Evolutionary conservation across 1,140 invertebrate species (phyloP).

Genomic region (Subanguina moxae): DNA sequence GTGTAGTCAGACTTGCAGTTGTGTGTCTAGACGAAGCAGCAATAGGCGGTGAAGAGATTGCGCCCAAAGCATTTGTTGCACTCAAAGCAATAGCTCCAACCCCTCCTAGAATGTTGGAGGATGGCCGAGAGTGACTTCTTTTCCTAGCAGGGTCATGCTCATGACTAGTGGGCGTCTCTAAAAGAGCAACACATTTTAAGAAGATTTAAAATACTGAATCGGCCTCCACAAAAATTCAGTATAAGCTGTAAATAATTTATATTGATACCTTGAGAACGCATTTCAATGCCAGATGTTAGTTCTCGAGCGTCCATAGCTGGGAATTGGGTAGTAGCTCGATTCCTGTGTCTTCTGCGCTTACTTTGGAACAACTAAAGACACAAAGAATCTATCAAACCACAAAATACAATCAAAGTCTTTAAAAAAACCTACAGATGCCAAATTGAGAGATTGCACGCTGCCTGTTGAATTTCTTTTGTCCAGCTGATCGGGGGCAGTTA

Average conservation of each 20-base stretch:
- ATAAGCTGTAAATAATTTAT: too few relatives aligned
- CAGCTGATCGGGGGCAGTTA: not conserved
- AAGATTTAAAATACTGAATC: not conserved
- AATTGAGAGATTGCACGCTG: slow-evolving; percentile 34
- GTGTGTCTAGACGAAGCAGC: not conserved
- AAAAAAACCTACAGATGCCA: slow-evolving; percentile 21
- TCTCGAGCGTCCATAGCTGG: not conserved
- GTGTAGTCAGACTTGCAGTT: not conserved
- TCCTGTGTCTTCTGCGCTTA: slow-evolving; percentile 10
- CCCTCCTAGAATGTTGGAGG: not conserved
- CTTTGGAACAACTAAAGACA: slow-evolving; percentile 33
- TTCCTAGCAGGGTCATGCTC: not conserved
- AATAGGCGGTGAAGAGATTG: not conserved
- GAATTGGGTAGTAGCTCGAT: not conserved
- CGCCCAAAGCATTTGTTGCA: not conserved
- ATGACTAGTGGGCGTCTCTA: not conserved
- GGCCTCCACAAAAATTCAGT: too few relatives aligned
- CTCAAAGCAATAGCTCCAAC: slow-evolving; percentile 9
- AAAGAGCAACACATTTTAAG: not conserved
- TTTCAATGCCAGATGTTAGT: not conserved
- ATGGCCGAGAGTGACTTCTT: not conserved
- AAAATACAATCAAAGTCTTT: not conserved
- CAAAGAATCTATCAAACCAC: not conserved
- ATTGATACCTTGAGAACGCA: slow-evolving; percentile 3
- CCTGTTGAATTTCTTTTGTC: slow-evolving; percentile 19